phyloP scores from a whole-genome alignment of 1,140 invertebrate species.

The Agrypnia vestita region DNA sequence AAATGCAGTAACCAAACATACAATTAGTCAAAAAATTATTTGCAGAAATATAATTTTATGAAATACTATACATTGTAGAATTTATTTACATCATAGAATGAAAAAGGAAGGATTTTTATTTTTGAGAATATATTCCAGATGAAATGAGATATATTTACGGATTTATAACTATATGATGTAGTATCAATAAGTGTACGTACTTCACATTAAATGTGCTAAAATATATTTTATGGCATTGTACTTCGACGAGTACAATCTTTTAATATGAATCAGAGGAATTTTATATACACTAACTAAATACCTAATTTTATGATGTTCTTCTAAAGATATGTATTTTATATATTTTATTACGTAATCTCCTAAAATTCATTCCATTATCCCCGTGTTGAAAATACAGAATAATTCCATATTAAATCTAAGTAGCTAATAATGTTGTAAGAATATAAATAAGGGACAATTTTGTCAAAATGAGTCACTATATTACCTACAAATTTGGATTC shows the following conservation, averaged over 20 bases:
- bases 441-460: conserved; percentile 39
- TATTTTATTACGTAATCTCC: conserved; percentile 8
- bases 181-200: too few relatives aligned
- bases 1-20: too few relatives aligned
- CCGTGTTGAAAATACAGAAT: conserved; percentile 10
- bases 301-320: not conserved
- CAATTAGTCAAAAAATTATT: too few relatives aligned
- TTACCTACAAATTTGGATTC: conserved; percentile 37
- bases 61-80: too few relatives aligned
- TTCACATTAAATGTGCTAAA: too few relatives aligned
- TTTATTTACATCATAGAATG: conserved; percentile 10
- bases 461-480: conserved; percentile 46
- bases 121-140: not conserved
- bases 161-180: too few relatives aligned
- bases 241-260: too few relatives aligned
- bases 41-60: too few relatives aligned
- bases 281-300: not conserved
- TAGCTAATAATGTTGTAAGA: conserved; percentile 8
- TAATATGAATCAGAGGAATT: not conserved
- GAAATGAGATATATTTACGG: too few relatives aligned
- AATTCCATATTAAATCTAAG: conserved; percentile 15
- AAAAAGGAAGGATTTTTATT: conserved; percentile 3
- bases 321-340: not conserved
- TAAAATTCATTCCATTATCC: not conserved
- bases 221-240: too few relatives aligned